phyloP scores from a whole-genome alignment of 1,140 invertebrate genomes.

The Drosophila mauritiana region DNA sequence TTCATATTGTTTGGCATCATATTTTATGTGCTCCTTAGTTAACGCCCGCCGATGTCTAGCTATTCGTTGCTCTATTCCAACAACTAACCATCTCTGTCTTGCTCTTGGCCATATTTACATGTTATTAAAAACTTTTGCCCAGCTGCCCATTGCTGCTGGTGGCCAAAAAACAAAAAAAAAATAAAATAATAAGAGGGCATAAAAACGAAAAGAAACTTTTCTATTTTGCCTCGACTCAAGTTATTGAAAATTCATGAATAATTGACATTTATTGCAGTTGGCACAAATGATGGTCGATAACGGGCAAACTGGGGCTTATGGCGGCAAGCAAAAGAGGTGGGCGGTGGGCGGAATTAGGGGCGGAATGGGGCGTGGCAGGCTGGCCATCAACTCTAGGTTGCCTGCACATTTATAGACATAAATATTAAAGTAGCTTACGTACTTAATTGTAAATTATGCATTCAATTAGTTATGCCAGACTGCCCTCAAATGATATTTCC shows the following conservation, averaged over 20 bases:
- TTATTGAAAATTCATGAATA: slow-evolving; percentile 83
- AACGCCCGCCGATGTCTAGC: slow-evolving; percentile 53
- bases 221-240: slow-evolving; percentile 48
- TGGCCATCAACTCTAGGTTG: no score
- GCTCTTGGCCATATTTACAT: slow-evolving; percentile 71
- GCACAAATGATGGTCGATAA: slow-evolving; percentile 80
- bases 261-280: slow-evolving; percentile 83
- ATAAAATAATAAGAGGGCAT: no score
- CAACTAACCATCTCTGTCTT: slow-evolving; percentile 28
- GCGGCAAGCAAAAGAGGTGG: not conserved
- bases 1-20: slow-evolving; percentile 73
- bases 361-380: no score
- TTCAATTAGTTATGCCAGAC: slow-evolving; percentile 73
- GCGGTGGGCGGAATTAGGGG: not conserved
- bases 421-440: slow-evolving; percentile 81
- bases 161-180: not conserved
- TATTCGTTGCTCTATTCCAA: slow-evolving; percentile 1
- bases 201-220: not conserved
- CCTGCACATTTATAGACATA: slow-evolving; percentile 64
- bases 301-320: slow-evolving; percentile 36
- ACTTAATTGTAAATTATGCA: slow-evolving; percentile 82
- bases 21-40: slow-evolving; percentile 78
- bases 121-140: slow-evolving; percentile 75
- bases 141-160: slow-evolving; percentile 31
- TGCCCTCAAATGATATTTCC: slow-evolving; percentile 34